Percentiles rank a stretch among this genome's conserved stretches.
These are phyloP conservation scores for Nomada fucata DNA, from an alignment of 2,888 invertebrate species.

Conservation along the genomic window DNA sequence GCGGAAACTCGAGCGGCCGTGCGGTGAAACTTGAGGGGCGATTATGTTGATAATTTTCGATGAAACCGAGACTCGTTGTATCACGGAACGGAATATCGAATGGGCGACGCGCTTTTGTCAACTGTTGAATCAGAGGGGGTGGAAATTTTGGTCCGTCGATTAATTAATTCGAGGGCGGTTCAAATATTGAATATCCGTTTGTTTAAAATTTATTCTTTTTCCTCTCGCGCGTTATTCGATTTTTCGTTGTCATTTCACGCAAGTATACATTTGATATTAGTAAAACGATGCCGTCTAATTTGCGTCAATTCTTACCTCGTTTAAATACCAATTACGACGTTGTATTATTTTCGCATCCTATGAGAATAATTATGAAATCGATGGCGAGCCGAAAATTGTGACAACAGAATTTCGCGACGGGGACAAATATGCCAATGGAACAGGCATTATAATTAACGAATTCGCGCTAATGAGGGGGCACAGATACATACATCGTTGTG, in stretches of 20 bases:
- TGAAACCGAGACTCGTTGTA: background rate
- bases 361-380: too few relatives aligned
- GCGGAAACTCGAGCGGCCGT: constrained; percentile 38
- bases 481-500: background rate
- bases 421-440: background rate
- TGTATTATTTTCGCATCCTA: too few relatives aligned
- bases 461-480: background rate
- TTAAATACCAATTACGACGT: too few relatives aligned
- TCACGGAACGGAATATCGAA: constrained; percentile 23
- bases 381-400: background rate
- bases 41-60: constrained; percentile 39
- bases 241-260: too few relatives aligned
- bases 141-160: background rate
- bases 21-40: constrained; percentile 14
- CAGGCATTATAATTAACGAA: background rate
- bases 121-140: background rate
- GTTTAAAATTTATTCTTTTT: too few relatives aligned
- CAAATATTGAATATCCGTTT: too few relatives aligned
- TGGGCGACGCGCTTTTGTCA: background rate
- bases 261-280: too few relatives aligned
- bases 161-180: too few relatives aligned
- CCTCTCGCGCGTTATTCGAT: too few relatives aligned
- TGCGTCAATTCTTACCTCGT: too few relatives aligned
- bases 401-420: background rate
- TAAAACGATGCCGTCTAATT: too few relatives aligned